Conservation (phyloP, 2,888 invertebrate genomes). For the Fragum sueziense region DNA sequence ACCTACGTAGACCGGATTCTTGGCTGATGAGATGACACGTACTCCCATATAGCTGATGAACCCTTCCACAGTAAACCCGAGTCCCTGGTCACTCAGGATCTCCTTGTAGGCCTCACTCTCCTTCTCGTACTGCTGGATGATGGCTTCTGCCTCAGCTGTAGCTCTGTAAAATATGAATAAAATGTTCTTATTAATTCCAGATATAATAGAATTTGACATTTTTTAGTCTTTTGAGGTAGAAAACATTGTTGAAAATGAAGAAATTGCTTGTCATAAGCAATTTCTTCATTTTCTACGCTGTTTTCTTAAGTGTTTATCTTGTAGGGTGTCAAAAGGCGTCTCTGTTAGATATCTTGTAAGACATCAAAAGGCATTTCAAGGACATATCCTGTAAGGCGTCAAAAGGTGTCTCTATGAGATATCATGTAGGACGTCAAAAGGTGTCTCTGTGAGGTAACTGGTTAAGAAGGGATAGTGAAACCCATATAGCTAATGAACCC, state of each 20-base stretch:
- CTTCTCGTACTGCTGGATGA: slow-evolving; percentile 71
- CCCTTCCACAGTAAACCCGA: slow-evolving; percentile 74
- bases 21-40: slow-evolving; percentile 75
- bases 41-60: slow-evolving; percentile 79
- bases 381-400: not conserved
- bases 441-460: too few relatives aligned
- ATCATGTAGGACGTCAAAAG: not conserved
- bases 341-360: not conserved
- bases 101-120: slow-evolving; percentile 76
- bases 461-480: too few relatives aligned
- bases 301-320: not conserved
- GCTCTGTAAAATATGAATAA: slow-evolving; percentile 59
- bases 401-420: too few relatives aligned
- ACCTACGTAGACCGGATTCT: slow-evolving; percentile 77
- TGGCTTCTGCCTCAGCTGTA: slow-evolving; percentile 71
- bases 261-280: too few relatives aligned
- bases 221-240: not conserved
- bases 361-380: not conserved
- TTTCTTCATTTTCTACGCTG: too few relatives aligned
- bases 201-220: not conserved
- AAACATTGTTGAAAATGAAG: too few relatives aligned
- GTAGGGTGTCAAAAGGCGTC: not conserved
- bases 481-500: slow-evolving; percentile 72
- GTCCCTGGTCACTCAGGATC: slow-evolving; percentile 67
- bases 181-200: too few relatives aligned